Conservation (phyloP, 2,797 vertebrate genomes). For the Ceyx erithaca region DNA sequence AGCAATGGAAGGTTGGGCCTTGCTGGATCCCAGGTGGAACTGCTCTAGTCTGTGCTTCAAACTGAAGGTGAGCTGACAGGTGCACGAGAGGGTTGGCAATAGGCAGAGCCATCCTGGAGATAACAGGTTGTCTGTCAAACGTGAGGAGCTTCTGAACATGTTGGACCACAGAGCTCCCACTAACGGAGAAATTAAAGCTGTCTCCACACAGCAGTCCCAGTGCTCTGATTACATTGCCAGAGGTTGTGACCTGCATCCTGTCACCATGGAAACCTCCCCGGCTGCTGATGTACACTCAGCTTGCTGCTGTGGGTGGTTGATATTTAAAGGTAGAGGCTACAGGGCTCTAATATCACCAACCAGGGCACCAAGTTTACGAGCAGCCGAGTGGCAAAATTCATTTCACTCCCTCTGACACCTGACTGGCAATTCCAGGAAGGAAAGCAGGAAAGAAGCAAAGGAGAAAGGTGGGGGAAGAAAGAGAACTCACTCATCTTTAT, state of each 20-base stretch:
- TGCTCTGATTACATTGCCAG: slow-evolving; percentile 82
- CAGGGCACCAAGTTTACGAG: slow-evolving; percentile 14
- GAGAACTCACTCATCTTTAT: neutral
- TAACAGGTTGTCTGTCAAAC: slow-evolving; percentile 80
- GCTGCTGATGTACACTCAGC: slow-evolving; percentile 73
- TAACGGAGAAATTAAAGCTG: slow-evolving; percentile 79
- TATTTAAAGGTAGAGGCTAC: slow-evolving; percentile 78
- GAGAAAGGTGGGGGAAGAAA: neutral
- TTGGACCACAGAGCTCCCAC: slow-evolving; percentile 77
- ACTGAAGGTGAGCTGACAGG: slow-evolving; percentile 32
- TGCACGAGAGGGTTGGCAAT: slow-evolving; percentile 4
- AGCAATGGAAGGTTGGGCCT: neutral
- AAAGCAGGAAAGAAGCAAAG: neutral
- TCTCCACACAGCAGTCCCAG: slow-evolving; percentile 78
- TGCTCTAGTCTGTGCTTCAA: slow-evolving; percentile 2
- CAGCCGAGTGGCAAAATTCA: slow-evolving; percentile 28
- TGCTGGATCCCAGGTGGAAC: slow-evolving; percentile 20
- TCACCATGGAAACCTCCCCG: slow-evolving; percentile 84
- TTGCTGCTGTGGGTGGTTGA: slow-evolving; percentile 77
- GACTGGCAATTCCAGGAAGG: neutral
- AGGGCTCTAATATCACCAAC: neutral
- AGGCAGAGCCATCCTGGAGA: slow-evolving; percentile 64
- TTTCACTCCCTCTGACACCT: neutral
- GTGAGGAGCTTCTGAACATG: slow-evolving; percentile 58
- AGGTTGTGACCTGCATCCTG: slow-evolving; percentile 82